Percentiles rank a stretch among this genome's conserved stretches.
phyloP scores from a whole-genome alignment of 2,797 vertebrate species.

The Anniella stebbinsi region DNA sequence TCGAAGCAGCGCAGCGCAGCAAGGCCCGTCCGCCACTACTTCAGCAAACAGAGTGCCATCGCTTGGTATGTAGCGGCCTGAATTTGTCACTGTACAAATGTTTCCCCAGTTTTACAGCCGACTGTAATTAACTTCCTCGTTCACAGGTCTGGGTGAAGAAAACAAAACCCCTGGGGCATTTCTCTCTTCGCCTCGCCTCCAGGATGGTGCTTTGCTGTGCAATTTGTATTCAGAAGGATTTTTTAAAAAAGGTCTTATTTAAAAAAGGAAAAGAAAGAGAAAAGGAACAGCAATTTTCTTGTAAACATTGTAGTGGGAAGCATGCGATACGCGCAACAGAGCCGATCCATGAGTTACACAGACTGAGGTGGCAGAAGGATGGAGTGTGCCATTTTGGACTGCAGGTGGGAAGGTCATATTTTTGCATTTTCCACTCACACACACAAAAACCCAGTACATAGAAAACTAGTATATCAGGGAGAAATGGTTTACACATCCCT shows the following conservation, averaged over 20 bases:
- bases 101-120: constrained; percentile 45
- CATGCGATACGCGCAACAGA: constrained; percentile 24
- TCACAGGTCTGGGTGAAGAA: constrained; percentile 48
- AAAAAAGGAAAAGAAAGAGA: neutral
- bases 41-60: constrained; percentile 14
- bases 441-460: neutral
- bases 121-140: constrained; percentile 59
- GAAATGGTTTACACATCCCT: neutral
- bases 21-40: neutral
- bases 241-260: constrained; percentile 29
- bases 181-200: neutral
- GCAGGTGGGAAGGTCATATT: neutral
- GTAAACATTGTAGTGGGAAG: constrained; percentile 51
- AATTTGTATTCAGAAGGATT: constrained; percentile 20
- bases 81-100: constrained; percentile 35
- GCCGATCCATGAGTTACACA: neutral
- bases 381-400: neutral
- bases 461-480: neutral
- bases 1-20: accelerated
- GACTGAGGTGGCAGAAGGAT: neutral
- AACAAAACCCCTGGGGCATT: neutral
- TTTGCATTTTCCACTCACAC: neutral
- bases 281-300: neutral
- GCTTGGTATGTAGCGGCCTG: neutral
- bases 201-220: neutral